phyloP scores from a whole-genome alignment of 2,113 vertebrate genomes.

The Neolamprologus ventralis region DNA sequence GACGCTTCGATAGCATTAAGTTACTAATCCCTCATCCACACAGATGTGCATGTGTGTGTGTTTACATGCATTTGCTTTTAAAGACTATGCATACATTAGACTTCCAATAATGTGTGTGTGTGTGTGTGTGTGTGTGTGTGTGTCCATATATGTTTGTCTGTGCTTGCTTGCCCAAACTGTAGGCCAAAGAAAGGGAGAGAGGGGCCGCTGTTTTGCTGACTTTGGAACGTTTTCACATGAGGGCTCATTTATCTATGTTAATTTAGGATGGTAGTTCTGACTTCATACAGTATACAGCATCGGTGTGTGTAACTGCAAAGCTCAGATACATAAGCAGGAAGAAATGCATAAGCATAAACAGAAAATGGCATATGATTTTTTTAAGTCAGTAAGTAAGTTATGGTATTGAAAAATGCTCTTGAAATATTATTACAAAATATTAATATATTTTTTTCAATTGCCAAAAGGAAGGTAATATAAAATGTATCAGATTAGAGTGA shows the following conservation, averaged over 20 bases:
- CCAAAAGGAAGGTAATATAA: neutral
- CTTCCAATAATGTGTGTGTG: neutral
- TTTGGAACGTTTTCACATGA: neutral
- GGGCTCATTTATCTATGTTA: neutral
- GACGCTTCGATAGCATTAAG: slow-evolving; percentile 47
- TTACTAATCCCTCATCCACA: slow-evolving; percentile 51
- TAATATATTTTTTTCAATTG: neutral
- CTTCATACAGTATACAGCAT: neutral
- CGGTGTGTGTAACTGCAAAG: neutral
- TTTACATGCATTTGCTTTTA: slow-evolving; percentile 22
- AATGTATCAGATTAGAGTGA: neutral
- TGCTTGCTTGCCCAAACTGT: neutral
- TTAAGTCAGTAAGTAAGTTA: neutral
- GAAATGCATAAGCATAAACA: neutral
- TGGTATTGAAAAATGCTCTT: neutral
- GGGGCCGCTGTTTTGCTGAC: neutral
- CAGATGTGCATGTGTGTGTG: neutral
- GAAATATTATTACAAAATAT: neutral
- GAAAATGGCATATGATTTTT: neutral
- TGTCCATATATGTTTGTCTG: neutral
- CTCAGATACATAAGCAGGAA: neutral
- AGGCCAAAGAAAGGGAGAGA: neutral
- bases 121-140: neutral
- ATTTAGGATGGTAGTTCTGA: neutral
- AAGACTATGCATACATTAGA: slow-evolving; percentile 23